phyloP scores from a whole-genome alignment of 2,797 vertebrate genomes.

The Sebastes dallii region DNA sequence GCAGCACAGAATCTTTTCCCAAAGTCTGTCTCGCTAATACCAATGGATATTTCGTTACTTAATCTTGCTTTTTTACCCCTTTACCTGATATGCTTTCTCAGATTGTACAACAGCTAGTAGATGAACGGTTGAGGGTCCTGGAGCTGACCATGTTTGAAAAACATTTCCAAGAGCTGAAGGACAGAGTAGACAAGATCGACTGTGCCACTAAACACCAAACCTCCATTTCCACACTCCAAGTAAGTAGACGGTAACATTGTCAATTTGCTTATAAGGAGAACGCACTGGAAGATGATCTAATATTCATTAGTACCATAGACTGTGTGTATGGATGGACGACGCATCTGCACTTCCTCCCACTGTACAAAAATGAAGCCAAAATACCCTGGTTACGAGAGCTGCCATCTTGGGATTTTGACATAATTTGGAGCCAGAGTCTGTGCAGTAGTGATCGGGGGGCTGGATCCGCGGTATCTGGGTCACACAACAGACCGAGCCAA shows the following conservation, averaged over 20 bases:
- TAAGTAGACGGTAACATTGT: conserved; percentile 44
- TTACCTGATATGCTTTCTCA: conserved; percentile 52
- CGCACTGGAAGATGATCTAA: neutral
- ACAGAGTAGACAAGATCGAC: conserved; percentile 93
- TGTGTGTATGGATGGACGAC: too few relatives aligned
- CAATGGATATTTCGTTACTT: neutral
- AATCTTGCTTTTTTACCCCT: neutral
- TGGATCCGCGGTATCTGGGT: neutral
- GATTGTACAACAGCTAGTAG: conserved; percentile 92
- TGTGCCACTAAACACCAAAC: conserved; percentile 91
- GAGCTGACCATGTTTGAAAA: conserved; percentile 91
- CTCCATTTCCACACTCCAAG: conserved; percentile 80
- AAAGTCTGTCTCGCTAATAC: neutral
- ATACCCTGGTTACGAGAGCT: neutral
- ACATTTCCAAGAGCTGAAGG: conserved; percentile 89
- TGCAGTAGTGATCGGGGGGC: neutral
- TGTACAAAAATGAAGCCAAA: neutral
- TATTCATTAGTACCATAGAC: too few relatives aligned
- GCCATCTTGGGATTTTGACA: neutral
- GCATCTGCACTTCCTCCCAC: neutral
- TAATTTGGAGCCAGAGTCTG: too few relatives aligned
- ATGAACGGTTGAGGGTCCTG: conserved; percentile 88
- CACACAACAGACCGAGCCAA: neutral
- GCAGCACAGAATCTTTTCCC: neutral
- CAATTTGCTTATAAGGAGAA: neutral